phyloP scores from a whole-genome alignment of 2,113 vertebrate genomes.

The Australoheros scitulus region DNA sequence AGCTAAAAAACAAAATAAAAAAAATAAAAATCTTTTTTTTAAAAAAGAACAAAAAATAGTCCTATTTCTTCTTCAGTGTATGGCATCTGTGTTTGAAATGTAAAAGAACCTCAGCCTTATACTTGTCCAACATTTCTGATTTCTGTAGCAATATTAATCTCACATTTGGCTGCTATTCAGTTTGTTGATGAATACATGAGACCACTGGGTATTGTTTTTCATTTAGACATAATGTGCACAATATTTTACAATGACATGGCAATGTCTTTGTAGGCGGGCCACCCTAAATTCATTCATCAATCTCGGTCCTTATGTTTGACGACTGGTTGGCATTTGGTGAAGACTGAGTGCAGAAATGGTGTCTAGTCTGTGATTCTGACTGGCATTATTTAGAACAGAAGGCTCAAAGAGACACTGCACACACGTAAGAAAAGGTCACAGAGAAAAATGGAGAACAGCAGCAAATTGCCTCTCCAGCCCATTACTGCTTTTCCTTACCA shows the following conservation, averaged over 20 bases:
- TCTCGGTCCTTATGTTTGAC: conserved; percentile 60
- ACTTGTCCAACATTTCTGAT: conserved; percentile 10
- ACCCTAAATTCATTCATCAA: conserved; percentile 74
- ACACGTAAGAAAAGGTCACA: conserved; percentile 80
- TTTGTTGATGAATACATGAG: conserved; percentile 47
- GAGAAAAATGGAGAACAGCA: conserved; percentile 74
- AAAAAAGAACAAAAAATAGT: conserved; percentile 26
- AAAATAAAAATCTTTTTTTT: neutral
- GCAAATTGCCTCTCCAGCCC: conserved; percentile 76
- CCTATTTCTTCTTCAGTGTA: conserved; percentile 19
- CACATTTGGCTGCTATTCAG: conserved; percentile 33
- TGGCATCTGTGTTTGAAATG: conserved; percentile 46
- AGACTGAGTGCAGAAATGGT: conserved; percentile 64
- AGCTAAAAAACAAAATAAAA: neutral
- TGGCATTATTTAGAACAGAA: conserved; percentile 75
- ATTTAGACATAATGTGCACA: conserved; percentile 64
- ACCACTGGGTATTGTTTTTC: conserved; percentile 61
- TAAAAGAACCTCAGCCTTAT: conserved; percentile 34
- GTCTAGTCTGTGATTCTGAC: conserved; percentile 69
- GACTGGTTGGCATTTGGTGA: conserved; percentile 73
- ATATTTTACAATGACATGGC: conserved; percentile 68
- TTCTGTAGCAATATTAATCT: conserved; percentile 19
- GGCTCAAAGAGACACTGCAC: conserved; percentile 70
- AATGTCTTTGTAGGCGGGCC: conserved; percentile 68
- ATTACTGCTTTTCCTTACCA: conserved; percentile 61